phyloP scores from a whole-genome alignment of 2,797 vertebrate species.

The Tadarida brasiliensis region DNA sequence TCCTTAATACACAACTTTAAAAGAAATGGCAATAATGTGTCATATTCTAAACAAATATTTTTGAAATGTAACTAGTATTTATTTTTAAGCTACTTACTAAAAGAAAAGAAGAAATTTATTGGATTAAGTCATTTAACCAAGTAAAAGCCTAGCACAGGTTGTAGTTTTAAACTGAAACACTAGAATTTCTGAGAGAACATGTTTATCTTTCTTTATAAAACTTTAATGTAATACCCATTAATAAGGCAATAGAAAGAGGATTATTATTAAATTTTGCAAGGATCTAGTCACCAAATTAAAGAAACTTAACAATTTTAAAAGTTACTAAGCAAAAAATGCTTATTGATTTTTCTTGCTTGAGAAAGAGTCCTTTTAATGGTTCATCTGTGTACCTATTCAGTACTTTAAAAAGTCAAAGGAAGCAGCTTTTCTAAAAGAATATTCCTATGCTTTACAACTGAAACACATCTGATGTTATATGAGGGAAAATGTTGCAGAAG shows the following conservation, averaged over 20 bases:
- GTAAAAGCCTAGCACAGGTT: neutral
- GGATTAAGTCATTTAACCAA: neutral
- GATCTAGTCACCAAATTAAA: neutral
- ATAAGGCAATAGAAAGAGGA: neutral
- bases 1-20: neutral
- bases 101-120: neutral
- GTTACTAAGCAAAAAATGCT: neutral
- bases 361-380: neutral
- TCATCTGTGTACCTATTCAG: neutral
- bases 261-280: neutral
- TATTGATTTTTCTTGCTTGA: neutral
- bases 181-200: conserved; percentile 31
- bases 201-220: conserved; percentile 35
- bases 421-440: neutral
- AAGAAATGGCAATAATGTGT: neutral
- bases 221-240: neutral
- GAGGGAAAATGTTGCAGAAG: neutral
- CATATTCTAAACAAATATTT: conserved; percentile 1
- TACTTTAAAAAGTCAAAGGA: neutral
- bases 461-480: neutral
- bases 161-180: neutral
- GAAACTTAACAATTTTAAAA: neutral
- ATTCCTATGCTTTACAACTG: neutral
- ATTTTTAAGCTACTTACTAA: conserved; percentile 24
- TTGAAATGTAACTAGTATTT: conserved; percentile 18